A percentile compares a stretch with the other conserved stretches of the same genome.
Conservation (phyloP, 2,888 invertebrate genomes). For the Portevinia maculata region DNA sequence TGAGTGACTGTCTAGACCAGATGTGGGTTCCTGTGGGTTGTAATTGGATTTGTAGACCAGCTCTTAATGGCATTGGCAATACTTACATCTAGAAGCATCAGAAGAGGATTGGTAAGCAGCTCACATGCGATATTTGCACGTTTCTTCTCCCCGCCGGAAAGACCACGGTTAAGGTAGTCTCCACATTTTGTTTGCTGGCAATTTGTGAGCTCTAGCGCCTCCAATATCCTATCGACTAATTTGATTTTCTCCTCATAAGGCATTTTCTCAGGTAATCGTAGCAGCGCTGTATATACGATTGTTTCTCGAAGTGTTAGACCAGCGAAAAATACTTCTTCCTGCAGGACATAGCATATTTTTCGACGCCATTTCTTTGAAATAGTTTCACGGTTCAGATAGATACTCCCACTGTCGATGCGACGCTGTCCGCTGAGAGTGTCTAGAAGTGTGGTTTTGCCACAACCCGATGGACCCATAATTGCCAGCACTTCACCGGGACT, state of each 20-base stretch:
- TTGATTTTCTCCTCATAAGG: slow-evolving; percentile 89
- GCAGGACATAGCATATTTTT: slow-evolving; percentile 91
- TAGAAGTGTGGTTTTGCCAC: slow-evolving; percentile 90
- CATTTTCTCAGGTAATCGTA: slow-evolving; percentile 88
- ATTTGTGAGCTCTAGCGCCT: slow-evolving; percentile 88
- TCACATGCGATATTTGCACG: slow-evolving; percentile 92
- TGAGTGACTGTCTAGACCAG: slow-evolving; percentile 91
- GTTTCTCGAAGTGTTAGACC: slow-evolving; percentile 91
- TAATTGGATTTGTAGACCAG: not conserved
- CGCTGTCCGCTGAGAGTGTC: slow-evolving; percentile 90
- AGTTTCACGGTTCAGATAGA: slow-evolving; percentile 86
- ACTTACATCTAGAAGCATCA: slow-evolving; percentile 91
- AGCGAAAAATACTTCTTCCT: slow-evolving; percentile 92
- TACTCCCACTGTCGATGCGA: slow-evolving; percentile 86
- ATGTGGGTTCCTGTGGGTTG: slow-evolving; percentile 89
- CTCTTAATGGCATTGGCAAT: slow-evolving; percentile 4
- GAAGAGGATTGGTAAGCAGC: slow-evolving; percentile 90
- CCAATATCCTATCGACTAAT: slow-evolving; percentile 90
- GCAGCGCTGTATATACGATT: slow-evolving; percentile 85
- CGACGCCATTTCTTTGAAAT: slow-evolving; percentile 88
- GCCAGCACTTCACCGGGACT: slow-evolving; percentile 91
- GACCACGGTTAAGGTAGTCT: slow-evolving; percentile 88
- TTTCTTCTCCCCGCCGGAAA: slow-evolving; percentile 93
- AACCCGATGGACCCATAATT: slow-evolving; percentile 92
- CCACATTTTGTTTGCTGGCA: slow-evolving; percentile 92